Evolutionary conservation across 1,140 invertebrate species (phyloP).

Genomic region (Mercenaria mercenaria): DNA sequence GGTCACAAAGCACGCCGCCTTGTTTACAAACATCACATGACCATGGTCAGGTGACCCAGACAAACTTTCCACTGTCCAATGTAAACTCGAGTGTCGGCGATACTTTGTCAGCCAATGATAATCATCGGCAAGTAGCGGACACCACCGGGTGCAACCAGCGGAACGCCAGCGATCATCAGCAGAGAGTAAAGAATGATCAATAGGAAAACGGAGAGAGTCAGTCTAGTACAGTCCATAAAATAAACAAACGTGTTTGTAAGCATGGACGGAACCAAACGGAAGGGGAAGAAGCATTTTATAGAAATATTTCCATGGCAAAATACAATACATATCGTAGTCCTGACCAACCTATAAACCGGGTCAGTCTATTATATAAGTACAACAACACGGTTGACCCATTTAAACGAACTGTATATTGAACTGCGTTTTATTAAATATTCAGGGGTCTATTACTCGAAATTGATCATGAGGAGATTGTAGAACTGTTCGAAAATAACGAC

Average conservation of each 20-base stretch:
- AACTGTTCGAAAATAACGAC: background rate
- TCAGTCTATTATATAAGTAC: too few relatives aligned
- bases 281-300: too few relatives aligned
- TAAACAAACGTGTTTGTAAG: too few relatives aligned
- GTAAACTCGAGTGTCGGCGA: background rate
- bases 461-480: background rate
- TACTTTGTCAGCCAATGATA: background rate
- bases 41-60: background rate
- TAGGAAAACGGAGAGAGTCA: conserved; percentile 1
- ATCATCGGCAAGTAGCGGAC: background rate
- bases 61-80: background rate
- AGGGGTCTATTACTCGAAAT: background rate
- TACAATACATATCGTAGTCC: too few relatives aligned
- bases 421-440: conserved; percentile 10
- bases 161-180: background rate
- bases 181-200: background rate
- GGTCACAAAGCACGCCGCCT: background rate
- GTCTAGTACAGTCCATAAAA: too few relatives aligned
- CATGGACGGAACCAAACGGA: too few relatives aligned
- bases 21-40: background rate
- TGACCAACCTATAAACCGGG: too few relatives aligned
- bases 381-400: too few relatives aligned
- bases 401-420: too few relatives aligned
- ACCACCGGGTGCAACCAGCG: background rate
- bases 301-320: too few relatives aligned